Evolutionary conservation across 2,113 vertebrate genomes (phyloP).

Genomic region (Bolborhynchus lineola): DNA sequence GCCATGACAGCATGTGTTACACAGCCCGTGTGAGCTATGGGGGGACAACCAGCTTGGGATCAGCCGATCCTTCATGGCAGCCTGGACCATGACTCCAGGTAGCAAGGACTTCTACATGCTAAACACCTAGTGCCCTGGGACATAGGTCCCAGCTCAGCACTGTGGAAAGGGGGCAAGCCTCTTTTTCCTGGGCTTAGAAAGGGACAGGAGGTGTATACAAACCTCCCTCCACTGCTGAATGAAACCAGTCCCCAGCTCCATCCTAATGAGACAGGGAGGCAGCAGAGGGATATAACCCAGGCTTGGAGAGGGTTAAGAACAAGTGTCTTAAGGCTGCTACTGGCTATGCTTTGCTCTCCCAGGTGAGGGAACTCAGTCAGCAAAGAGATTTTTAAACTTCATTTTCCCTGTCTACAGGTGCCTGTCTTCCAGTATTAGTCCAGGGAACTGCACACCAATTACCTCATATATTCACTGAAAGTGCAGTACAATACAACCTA

Average conservation of each 20-base stretch:
- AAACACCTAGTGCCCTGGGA: not conserved
- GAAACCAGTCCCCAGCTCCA: not conserved
- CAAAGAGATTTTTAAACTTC: constrained; percentile 52
- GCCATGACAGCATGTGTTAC: not conserved
- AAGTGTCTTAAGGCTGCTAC: not conserved
- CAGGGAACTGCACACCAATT: constrained; percentile 64
- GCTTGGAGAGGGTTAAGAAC: not conserved
- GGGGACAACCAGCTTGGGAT: not conserved
- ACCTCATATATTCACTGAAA: constrained; percentile 64
- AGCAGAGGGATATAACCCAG: not conserved
- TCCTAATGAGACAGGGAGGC: not conserved
- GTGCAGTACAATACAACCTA: constrained; percentile 61
- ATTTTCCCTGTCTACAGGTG: constrained; percentile 51
- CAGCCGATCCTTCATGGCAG: not conserved
- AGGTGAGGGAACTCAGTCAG: not conserved
- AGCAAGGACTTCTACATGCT: not conserved
- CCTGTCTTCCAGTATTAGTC: constrained; percentile 56
- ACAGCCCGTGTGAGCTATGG: not conserved
- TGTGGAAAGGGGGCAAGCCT: not conserved
- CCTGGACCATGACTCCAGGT: not conserved
- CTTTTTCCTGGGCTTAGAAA: not conserved
- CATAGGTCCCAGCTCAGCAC: not conserved
- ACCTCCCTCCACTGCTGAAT: not conserved
- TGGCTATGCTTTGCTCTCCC: not conserved
- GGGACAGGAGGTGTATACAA: not conserved